phyloP scores from a whole-genome alignment of 2,888 invertebrate genomes.

The Drosophila kanekoi region DNA sequence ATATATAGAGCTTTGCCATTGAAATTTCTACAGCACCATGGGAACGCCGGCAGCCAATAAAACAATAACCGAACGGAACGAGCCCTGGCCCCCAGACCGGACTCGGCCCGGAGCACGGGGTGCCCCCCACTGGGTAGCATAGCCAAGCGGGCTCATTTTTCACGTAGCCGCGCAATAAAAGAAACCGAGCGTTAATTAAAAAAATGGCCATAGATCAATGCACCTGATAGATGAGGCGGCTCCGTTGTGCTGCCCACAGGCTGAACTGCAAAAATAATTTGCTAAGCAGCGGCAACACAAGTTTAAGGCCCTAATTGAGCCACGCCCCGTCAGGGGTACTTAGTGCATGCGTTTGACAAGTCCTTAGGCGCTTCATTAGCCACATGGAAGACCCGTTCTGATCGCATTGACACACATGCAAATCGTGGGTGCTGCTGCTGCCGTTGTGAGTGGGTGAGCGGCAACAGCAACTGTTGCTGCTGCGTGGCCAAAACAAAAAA shows the following conservation, averaged over 20 bases:
- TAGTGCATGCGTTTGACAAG: constrained; percentile 54
- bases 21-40: constrained; percentile 47
- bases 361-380: constrained; percentile 77
- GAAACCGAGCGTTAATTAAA: constrained; percentile 81
- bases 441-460: constrained; percentile 45
- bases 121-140: constrained; percentile 8
- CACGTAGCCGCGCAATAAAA: constrained; percentile 71
- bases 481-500: constrained; percentile 43
- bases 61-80: constrained; percentile 47
- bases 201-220: constrained; percentile 80
- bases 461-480: constrained; percentile 38
- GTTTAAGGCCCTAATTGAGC: constrained; percentile 34
- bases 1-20: constrained; percentile 33
- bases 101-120: constrained; percentile 3
- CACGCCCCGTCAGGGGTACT: constrained; percentile 15
- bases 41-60: constrained; percentile 48
- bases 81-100: constrained; percentile 5
- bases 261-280: constrained; percentile 54
- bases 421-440: constrained; percentile 55
- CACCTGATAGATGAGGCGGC: constrained; percentile 73
- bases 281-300: constrained; percentile 4
- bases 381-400: constrained; percentile 31
- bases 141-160: constrained; percentile 49
- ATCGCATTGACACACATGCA: constrained; percentile 72
- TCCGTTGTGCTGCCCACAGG: not conserved